Evolutionary conservation across 2,797 vertebrate species (phyloP).

Genomic region (Ispidina picta): DNA sequence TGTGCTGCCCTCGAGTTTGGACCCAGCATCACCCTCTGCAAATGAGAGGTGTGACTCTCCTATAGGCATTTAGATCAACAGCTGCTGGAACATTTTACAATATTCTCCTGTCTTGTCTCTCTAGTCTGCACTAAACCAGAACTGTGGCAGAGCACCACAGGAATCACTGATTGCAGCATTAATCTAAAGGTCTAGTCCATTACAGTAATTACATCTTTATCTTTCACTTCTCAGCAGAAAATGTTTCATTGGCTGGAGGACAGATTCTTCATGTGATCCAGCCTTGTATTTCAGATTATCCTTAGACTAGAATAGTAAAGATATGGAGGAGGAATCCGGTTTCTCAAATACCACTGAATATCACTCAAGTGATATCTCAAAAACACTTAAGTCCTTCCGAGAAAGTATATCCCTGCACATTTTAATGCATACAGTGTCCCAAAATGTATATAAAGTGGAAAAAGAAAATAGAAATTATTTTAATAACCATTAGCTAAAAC

Average conservation of each 20-base stretch:
- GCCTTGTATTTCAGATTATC: constrained; percentile 17
- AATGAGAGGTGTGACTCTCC: neutral
- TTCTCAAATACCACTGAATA: neutral
- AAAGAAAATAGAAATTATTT: neutral
- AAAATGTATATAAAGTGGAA: neutral
- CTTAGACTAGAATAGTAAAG: neutral
- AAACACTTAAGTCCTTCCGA: neutral
- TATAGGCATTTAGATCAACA: neutral
- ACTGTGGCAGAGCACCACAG: constrained; percentile 47
- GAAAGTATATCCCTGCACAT: neutral
- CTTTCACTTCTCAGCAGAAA: constrained; percentile 44
- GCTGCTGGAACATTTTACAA: constrained; percentile 35
- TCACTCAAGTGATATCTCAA: too few relatives aligned
- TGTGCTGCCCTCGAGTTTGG: neutral
- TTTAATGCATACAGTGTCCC: neutral
- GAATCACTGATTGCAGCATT: constrained; percentile 64
- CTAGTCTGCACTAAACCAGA: constrained; percentile 43
- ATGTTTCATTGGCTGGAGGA: constrained; percentile 34
- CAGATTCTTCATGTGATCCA: neutral
- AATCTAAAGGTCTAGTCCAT: constrained; percentile 59
- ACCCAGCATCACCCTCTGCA: neutral
- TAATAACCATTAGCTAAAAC: neutral
- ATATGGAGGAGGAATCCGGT: neutral
- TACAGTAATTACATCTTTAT: constrained; percentile 64
- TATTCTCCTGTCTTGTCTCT: constrained; percentile 37